Evolutionary conservation across 2,888 invertebrate species (phyloP).

Genomic region (Choristoneura rosaceana): DNA sequence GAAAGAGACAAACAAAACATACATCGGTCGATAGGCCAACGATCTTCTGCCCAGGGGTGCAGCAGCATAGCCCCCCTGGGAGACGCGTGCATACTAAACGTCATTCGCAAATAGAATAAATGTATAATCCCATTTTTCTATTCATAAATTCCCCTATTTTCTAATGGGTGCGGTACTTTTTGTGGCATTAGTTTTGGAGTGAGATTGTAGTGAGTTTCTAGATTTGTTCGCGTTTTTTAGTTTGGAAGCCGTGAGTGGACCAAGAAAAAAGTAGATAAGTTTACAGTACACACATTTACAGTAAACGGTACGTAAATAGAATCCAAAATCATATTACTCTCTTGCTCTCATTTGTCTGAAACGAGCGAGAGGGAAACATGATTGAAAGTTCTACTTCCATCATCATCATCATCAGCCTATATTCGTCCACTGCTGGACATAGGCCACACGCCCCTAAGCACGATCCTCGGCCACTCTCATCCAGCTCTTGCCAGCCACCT

Average conservation of each 20-base stretch:
- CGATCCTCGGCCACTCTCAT: no score
- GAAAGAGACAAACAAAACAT: slow-evolving; percentile 1
- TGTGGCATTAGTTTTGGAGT: background rate
- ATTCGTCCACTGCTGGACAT: no score
- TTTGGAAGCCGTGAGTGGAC: background rate
- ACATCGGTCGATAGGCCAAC: slow-evolving; percentile 29
- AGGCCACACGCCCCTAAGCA: no score
- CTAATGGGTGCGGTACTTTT: slow-evolving; percentile 38
- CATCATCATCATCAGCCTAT: no score
- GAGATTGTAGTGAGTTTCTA: slow-evolving; percentile 4
- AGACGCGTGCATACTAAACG: slow-evolving; percentile 73
- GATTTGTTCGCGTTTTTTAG: background rate
- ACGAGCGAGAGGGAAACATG: no score
- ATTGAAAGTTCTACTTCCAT: no score
- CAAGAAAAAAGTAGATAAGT: no score
- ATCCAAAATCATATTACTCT: no score
- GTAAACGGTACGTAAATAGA: no score
- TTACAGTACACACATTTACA: no score
- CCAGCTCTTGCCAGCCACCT: no score
- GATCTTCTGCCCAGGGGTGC: slow-evolving; percentile 16
- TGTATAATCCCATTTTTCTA: slow-evolving; percentile 78
- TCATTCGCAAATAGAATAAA: slow-evolving; percentile 78
- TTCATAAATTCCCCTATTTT: slow-evolving; percentile 50
- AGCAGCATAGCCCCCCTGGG: slow-evolving; percentile 46
- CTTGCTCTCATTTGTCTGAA: no score